phyloP scores from a whole-genome alignment of 2,797 vertebrate genomes.

The Poeciliopsis gracilis region DNA sequence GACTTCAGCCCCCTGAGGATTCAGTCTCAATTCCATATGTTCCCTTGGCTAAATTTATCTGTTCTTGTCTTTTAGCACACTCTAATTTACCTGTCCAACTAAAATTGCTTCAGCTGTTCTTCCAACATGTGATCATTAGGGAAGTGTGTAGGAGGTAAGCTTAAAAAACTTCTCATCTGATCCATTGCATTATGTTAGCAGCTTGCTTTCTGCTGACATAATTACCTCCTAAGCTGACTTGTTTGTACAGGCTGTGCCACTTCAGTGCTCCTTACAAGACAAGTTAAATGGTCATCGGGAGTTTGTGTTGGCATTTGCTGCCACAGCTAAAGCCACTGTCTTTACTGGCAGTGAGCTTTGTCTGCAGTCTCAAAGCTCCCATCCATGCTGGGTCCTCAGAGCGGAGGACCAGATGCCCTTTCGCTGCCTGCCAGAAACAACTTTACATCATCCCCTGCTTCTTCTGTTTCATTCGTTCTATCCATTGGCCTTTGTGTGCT shows the following conservation, averaged over 20 bases:
- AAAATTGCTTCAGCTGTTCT: conserved; percentile 25
- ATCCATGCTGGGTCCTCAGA: conserved; percentile 52
- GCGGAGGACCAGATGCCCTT: conserved; percentile 38
- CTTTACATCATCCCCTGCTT: conserved; percentile 36
- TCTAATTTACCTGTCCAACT: conserved; percentile 58
- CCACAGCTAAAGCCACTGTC: conserved; percentile 36
- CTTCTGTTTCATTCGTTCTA: conserved; percentile 43
- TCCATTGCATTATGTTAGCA: conserved; percentile 28
- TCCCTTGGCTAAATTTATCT: conserved; percentile 63
- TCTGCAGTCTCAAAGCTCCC: conserved; percentile 46
- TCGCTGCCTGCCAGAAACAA: conserved; percentile 32
- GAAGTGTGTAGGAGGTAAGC: conserved; percentile 25
- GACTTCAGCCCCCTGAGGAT: conserved; percentile 17
- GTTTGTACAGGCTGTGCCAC: conserved; percentile 15
- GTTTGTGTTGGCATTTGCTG: conserved; percentile 51
- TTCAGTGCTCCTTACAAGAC: conserved; percentile 16
- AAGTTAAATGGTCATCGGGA: conserved; percentile 30
- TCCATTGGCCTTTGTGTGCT: conserved; percentile 61
- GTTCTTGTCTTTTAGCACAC: conserved; percentile 48
- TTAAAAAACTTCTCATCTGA: conserved; percentile 22
- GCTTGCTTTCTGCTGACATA: conserved; percentile 4
- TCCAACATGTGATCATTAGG: conserved; percentile 14
- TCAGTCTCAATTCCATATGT: conserved; percentile 23
- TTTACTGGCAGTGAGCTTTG: conserved; percentile 43
- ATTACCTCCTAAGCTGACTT: conserved; percentile 19